A percentile compares a stretch with the other conserved stretches of the same genome.
Conservation (phyloP, 2,888 invertebrate species). For the Tiliacea citrago region DNA sequence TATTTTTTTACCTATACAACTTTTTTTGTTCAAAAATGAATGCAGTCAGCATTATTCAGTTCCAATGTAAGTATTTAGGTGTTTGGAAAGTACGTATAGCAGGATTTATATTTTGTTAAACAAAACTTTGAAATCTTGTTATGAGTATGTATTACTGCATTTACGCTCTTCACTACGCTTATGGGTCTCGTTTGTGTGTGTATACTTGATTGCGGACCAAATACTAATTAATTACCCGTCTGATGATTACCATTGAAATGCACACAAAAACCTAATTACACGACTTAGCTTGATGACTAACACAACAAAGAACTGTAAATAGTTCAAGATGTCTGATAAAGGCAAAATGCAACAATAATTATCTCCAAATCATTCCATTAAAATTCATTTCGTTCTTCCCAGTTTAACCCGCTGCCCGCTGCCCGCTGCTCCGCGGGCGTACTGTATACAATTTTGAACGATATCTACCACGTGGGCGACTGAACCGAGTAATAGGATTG, state of each 20-base stretch:
- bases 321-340: background rate
- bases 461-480: constrained; percentile 16
- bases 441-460: constrained; percentile 19
- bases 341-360: background rate
- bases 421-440: too few relatives aligned
- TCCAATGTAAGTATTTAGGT: background rate
- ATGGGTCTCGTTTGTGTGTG: background rate
- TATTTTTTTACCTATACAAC: background rate
- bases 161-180: too few relatives aligned
- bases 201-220: too few relatives aligned
- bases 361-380: background rate
- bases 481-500: constrained; percentile 25
- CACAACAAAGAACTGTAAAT: background rate
- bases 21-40: background rate
- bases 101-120: background rate
- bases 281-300: background rate
- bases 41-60: background rate
- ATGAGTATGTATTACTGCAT: too few relatives aligned
- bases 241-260: background rate
- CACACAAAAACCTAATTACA: background rate
- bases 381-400: constrained; percentile 7
- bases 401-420: background rate
- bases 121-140: background rate
- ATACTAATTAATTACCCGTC: too few relatives aligned
- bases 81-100: background rate